phyloP scores from a whole-genome alignment of 2,888 invertebrate species.

The Hirtodrosophila histrioides region DNA sequence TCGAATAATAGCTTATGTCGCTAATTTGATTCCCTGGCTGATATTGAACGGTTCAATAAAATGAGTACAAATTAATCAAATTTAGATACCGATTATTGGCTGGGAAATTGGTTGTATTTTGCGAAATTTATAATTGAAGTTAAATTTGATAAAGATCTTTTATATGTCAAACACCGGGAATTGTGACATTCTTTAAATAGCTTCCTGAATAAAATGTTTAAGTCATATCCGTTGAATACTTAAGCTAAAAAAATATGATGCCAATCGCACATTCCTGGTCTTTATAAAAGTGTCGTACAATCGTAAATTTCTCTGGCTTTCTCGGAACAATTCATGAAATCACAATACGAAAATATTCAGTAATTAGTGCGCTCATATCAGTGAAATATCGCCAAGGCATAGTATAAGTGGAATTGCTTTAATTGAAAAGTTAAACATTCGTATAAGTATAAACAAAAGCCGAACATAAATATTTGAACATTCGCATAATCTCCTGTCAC shows the following conservation, averaged over 20 bases:
- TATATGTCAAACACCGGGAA: not conserved
- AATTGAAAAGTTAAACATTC: conserved; percentile 25
- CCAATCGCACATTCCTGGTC: conserved; percentile 39
- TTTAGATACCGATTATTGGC: too few species aligned
- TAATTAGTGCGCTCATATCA: conserved; percentile 44
- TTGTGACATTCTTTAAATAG: not conserved
- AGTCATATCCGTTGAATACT: conserved; percentile 11
- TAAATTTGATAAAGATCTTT: conserved; percentile 2
- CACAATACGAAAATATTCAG: conserved; percentile 52
- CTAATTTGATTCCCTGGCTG: too few species aligned
- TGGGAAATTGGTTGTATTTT: too few species aligned
- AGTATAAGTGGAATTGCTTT: conserved; percentile 35
- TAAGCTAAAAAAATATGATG: not conserved
- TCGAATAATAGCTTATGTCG: too few species aligned
- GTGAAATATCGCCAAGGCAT: conserved; percentile 33
- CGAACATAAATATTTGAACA: conserved; percentile 15
- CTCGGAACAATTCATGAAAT: conserved; percentile 62
- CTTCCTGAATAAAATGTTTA: not conserved
- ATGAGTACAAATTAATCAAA: too few species aligned
- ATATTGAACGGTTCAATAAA: too few species aligned
- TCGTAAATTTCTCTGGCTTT: conserved; percentile 34
- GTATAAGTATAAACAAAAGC: conserved; percentile 3
- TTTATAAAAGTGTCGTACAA: conserved; percentile 24
- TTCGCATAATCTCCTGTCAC: conserved; percentile 19
- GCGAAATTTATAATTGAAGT: too few species aligned